Base-by-base conservation (phyloP, 2,888 invertebrate species). In the Leptinotarsa rubiginosa region DNA sequence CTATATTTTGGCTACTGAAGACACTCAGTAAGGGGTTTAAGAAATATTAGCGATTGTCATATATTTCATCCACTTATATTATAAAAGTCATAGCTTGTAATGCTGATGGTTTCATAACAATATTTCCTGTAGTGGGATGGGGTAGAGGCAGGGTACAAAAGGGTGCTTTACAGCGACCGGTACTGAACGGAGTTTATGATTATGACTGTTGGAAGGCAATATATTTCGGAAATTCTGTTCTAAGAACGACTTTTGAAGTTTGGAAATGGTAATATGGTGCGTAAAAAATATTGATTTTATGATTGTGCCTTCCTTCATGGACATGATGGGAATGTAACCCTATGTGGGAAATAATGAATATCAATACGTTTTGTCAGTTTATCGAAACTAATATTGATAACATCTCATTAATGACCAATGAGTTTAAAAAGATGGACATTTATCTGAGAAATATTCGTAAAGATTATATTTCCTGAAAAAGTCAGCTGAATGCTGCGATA, bases 21-120 rank as follows among this genome's bases (percentile, higher is more conserved):
- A 71, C 71, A 56, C 71, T 76, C 25, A 69, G 67, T 70, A 65
- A 69, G 68, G 70, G 68, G 71, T 72, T 76, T 65, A 76, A 41
- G 47, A 69, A 71, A 75, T 74, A 76, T 76, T 76, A 76, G 71
- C 31, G 69, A 71, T 76, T 76, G 76, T 78, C 76, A 73, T 67
- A 67, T 52, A 72, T 65, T 69, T 73, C 50, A 75, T 76, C 75
- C 75, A 76, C 73, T 78, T 72, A 78, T 49, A 73, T 71, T 74
- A 77, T 75, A 76, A 77, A 75, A 73, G 74, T 78, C 67, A 70
- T 69, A 71, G 69, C 56, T 76, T 50, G 65, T 66, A 67, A 59
- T 71, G 65, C 70, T 65, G 67, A 69, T 69, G 68, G 59, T 49
- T 13, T 18, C 47, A 3, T 62, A 67, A 73, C 68, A 65, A 73